Percentiles rank a stretch among this genome's conserved stretches.
Conservation (phyloP, 2,113 vertebrate species). For the Capra hircus region DNA sequence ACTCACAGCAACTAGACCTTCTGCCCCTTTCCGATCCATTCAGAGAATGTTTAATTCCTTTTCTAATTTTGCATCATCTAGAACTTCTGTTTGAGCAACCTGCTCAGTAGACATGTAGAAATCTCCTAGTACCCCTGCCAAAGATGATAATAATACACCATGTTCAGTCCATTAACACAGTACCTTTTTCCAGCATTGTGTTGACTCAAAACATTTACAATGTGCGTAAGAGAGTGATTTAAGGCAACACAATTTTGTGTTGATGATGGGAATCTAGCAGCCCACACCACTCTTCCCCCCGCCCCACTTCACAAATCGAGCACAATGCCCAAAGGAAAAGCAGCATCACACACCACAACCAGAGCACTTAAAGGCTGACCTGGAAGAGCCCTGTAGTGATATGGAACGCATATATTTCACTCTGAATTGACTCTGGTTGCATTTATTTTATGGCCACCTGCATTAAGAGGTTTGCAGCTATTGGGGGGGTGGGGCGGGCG, state of each 20-base stretch:
- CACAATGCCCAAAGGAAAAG: background rate
- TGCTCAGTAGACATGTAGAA: conserved; percentile 1
- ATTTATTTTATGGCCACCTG: conserved; percentile 11
- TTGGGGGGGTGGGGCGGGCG: background rate
- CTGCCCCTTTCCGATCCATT: background rate
- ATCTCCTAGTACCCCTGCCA: background rate
- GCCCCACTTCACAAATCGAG: background rate
- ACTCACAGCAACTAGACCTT: background rate
- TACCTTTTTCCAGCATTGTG: background rate
- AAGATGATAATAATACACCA: background rate
- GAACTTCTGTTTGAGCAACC: background rate
- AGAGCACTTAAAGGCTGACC: background rate
- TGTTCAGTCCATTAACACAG: background rate
- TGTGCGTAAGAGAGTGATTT: background rate
- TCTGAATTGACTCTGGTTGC: background rate
- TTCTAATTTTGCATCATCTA: background rate
- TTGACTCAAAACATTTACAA: conserved; percentile 22
- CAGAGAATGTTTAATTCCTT: background rate
- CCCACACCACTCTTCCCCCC: background rate
- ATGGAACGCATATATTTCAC: background rate
- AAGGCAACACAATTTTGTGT: conserved; percentile 13
- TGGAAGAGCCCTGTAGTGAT: background rate
- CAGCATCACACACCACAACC: background rate
- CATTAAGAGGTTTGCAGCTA: conserved; percentile 13
- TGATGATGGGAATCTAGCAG: conserved; percentile 18